A percentile compares a stretch with the other conserved stretches of the same genome.
Conservation (phyloP, 1,140 invertebrate genomes). For the Brachionus angularis region DNA sequence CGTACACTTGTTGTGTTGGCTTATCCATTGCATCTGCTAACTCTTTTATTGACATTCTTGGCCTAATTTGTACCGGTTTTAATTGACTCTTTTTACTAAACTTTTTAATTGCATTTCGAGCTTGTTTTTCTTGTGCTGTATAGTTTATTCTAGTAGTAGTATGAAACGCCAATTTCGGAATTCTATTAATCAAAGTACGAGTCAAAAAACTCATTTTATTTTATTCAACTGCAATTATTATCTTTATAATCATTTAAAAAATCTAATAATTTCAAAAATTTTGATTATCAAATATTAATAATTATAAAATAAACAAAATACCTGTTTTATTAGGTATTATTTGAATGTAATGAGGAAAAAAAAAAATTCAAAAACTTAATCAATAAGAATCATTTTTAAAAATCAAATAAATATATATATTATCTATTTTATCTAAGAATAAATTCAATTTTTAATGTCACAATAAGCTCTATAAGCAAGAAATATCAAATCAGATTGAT, state of each 20-base stretch:
- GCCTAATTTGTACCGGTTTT: conserved; percentile 44
- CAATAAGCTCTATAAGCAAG: conserved; percentile 26
- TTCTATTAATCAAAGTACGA: too few species aligned
- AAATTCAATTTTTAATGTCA: conserved; percentile 28
- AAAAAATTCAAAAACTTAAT: neutral
- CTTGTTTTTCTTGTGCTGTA: conserved; percentile 20
- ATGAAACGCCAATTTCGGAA: neutral
- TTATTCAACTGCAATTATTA: neutral
- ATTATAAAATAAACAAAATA: neutral
- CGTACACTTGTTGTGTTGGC: conserved; percentile 16
- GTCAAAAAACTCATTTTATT: too few species aligned
- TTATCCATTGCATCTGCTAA: conserved; percentile 63
- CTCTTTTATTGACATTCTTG: conserved; percentile 68
- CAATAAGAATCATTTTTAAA: neutral
- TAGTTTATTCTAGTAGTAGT: neutral
- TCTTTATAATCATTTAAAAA: neutral
- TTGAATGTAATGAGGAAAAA: too few species aligned
- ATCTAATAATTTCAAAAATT: neutral
- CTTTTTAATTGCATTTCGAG: conserved; percentile 12
- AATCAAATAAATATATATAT: too few species aligned
- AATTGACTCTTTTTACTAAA: conserved; percentile 14
- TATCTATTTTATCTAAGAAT: too few species aligned
- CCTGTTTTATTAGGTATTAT: too few species aligned
- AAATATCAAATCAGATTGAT: neutral
- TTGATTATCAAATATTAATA: neutral